A percentile compares a stretch with the other conserved stretches of the same genome.
Conservation (phyloP, 2,113 vertebrate species). For the Entomyzon cyanotis region DNA sequence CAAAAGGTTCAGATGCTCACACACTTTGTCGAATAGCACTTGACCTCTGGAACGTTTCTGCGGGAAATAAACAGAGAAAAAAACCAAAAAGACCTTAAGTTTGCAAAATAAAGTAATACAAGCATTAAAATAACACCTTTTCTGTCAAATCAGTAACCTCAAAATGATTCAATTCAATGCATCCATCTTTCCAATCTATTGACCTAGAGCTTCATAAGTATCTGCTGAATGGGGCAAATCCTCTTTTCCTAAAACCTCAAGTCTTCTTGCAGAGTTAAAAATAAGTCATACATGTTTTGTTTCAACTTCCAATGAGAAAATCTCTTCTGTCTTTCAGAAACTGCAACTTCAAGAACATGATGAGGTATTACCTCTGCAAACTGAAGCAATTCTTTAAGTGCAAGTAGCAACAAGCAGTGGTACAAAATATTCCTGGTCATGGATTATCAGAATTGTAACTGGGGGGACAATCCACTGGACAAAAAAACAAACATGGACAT, state of each 20-base stretch:
- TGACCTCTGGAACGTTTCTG: slow-evolving; percentile 94
- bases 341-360: neutral
- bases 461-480: neutral
- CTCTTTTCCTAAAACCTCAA: neutral
- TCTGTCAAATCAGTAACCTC: neutral
- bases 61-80: neutral
- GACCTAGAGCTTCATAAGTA: neutral
- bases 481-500: neutral
- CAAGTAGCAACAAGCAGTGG: neutral
- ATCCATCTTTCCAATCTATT: neutral
- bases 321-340: neutral
- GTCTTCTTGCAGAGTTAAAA: neutral
- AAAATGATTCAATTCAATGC: neutral
- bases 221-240: neutral
- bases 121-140: neutral
- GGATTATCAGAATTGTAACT: neutral
- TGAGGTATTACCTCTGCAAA: neutral
- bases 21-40: slow-evolving; percentile 91
- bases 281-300: neutral
- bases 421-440: neutral
- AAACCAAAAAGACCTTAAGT: neutral
- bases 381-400: fast-evolving
- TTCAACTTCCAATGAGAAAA: neutral
- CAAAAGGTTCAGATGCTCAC: slow-evolving; percentile 94
- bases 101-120: neutral